Evolutionary conservation across 2,888 invertebrate species (phyloP), one percentile per base, ranked within the genome.

Genomic region (Ennomos quercinarius): DNA sequence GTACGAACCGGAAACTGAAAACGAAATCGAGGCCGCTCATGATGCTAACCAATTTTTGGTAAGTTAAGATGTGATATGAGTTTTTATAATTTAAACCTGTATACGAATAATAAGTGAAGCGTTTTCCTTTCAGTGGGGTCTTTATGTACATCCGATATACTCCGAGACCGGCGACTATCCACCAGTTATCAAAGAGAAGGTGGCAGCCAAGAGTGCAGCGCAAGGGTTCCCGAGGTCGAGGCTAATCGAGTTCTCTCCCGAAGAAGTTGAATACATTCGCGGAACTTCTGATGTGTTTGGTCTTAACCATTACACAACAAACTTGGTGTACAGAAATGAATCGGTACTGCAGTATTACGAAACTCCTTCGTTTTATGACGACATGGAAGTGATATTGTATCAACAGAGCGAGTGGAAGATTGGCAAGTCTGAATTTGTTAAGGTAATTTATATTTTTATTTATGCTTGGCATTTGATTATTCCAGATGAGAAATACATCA

Each of bases 301-400:
- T 6, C 77, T 96, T 12, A 96, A 96, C 72, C 93, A 94, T 57
- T 96, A 96, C 78, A 93, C 94, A 0, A 84, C 93, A 0, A 76
- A 9, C 0, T 47, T 73, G n/a, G 71, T 78, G 27, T 80, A 80
- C 52, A 78, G 80, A 49, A 80, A 82, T 47, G 74, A 72, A 38
- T 71, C 76, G 1, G 64, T 66, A 0, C n/a, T 58, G 1, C 68
- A 69, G 11, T 57, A 63, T 54, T 70, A 72, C 44, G 61, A 59
- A 0, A 38, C 48, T 8, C 81, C 81, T 10, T 79, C 79, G 1
- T 63, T 73, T 11, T 57, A 59, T 11, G 77, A 79, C 46, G 80
- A 80, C 49, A 39, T 66, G 13, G 75, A 63, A n/a, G 61, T 63
- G 5, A 41, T 64, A 8, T 35, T 53, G 35, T 71, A 72, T 53